Conservation (phyloP, 2,888 invertebrate genomes). For the Idaea straminata region DNA sequence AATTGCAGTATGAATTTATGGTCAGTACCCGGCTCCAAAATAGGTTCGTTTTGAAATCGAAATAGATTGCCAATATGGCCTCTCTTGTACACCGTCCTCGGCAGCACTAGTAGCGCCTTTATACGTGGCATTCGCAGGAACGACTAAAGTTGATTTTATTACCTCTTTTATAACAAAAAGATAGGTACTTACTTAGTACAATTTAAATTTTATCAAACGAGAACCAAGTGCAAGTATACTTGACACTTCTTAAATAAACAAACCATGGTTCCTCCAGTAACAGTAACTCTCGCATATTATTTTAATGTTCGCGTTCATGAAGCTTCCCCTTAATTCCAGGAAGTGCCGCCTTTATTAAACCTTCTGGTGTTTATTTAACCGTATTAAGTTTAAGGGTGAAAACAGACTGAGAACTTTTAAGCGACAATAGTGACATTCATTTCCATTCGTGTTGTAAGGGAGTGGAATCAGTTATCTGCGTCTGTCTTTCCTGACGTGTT, state of each 20-base stretch:
- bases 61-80: no score
- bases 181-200: not conserved
- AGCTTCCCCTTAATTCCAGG: constrained; percentile 12
- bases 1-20: no score
- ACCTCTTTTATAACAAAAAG: not conserved
- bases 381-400: not conserved
- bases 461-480: no score
- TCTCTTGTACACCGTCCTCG: no score
- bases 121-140: no score
- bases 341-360: constrained; percentile 16
- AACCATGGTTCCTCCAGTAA: not conserved
- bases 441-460: no score
- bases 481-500: no score
- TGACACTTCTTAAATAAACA: constrained; percentile 18
- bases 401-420: not conserved
- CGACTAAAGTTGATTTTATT: no score
- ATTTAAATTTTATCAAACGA: not conserved
- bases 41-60: no score
- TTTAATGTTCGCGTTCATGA: not conserved
- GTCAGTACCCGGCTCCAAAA: no score
- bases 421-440: no score
- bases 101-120: no score
- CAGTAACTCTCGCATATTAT: not conserved
- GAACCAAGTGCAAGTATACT: not conserved
- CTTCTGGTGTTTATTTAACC: constrained; percentile 2